A percentile compares a stretch with the other conserved stretches of the same genome.
Evolutionary conservation across 2,797 vertebrate species (phyloP).

Genomic region (Sylvia borin): DNA sequence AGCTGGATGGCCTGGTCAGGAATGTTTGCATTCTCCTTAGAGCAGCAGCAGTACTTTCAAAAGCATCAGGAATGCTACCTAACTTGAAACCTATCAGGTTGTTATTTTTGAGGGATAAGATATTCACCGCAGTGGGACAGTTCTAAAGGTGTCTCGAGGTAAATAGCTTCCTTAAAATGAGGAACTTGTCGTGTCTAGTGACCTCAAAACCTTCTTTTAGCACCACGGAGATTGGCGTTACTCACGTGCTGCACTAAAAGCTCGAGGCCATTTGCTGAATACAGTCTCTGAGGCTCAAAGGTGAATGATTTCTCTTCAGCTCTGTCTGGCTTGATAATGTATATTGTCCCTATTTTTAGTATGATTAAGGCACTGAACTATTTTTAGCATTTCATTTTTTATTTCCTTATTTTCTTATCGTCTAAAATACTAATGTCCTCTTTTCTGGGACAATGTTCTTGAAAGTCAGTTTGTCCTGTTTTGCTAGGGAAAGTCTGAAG

Average conservation of each 20-base stretch:
- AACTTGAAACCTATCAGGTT: conserved; percentile 35
- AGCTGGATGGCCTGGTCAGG: neutral
- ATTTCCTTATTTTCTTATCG: neutral
- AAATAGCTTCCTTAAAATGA: conserved; percentile 11
- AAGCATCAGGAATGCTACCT: conserved; percentile 43
- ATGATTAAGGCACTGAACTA: neutral
- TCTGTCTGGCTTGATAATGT: neutral
- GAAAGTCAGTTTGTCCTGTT: neutral
- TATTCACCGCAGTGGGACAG: neutral
- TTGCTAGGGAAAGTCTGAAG: conserved; percentile 7
- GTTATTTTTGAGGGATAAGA: conserved; percentile 10
- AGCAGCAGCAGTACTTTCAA: neutral
- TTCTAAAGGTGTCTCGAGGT: conserved; percentile 15
- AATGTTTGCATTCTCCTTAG: neutral
- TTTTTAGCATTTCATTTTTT: neutral
- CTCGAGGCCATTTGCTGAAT: neutral
- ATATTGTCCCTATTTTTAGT: neutral
- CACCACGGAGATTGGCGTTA: neutral
- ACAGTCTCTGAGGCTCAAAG: neutral
- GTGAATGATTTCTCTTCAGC: neutral
- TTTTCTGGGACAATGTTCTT: neutral
- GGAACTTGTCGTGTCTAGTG: neutral
- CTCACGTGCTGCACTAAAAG: neutral
- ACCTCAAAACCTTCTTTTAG: neutral
- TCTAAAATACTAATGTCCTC: neutral